phyloP scores from a whole-genome alignment of 1,140 invertebrate species.

The Drosophila paulistorum region DNA sequence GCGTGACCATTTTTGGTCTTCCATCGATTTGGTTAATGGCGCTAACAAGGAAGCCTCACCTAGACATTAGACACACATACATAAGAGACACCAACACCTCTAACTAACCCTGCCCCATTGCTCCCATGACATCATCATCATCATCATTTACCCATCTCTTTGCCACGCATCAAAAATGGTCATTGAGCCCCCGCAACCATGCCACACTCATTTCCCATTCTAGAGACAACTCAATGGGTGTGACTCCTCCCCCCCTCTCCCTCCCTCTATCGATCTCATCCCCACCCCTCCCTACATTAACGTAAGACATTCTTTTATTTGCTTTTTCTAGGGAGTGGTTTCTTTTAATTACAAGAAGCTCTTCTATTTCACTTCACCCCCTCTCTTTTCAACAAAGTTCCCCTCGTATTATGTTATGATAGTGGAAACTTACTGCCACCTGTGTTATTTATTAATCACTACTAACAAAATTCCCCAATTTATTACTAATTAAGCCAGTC shows the following conservation, averaged over 20 bases:
- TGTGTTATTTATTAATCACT: slow-evolving; percentile 3
- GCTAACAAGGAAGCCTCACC: slow-evolving; percentile 55
- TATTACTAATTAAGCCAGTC: slow-evolving; percentile 12
- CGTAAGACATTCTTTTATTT: slow-evolving; percentile 3
- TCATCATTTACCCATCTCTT: slow-evolving; percentile 12
- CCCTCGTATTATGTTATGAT: not conserved
- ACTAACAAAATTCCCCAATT: slow-evolving; percentile 10
- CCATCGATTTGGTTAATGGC: slow-evolving; percentile 24
- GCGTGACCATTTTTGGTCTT: slow-evolving; percentile 70
- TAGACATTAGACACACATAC: slow-evolving; percentile 11
- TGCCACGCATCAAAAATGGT: slow-evolving; percentile 42
- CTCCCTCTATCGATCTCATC: too few species aligned
- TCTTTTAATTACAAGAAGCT: slow-evolving; percentile 9
- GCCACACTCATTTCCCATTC: not conserved
- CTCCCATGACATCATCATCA: slow-evolving; percentile 40
- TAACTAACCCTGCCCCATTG: not conserved
- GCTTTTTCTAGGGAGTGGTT: slow-evolving; percentile 1
- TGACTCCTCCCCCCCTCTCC: not conserved
- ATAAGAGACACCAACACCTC: slow-evolving; percentile 25
- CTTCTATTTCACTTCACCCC: not conserved
- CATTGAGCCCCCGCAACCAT: slow-evolving; percentile 15
- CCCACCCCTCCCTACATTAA: too few species aligned
- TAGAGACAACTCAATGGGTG: slow-evolving; percentile 5
- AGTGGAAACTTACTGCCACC: not conserved
- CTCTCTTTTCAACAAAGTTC: not conserved